Evolutionary conservation across 2,113 vertebrate species (phyloP), one percentile per base, ranked within the genome.

Genomic region (Ceyx margarethae): DNA sequence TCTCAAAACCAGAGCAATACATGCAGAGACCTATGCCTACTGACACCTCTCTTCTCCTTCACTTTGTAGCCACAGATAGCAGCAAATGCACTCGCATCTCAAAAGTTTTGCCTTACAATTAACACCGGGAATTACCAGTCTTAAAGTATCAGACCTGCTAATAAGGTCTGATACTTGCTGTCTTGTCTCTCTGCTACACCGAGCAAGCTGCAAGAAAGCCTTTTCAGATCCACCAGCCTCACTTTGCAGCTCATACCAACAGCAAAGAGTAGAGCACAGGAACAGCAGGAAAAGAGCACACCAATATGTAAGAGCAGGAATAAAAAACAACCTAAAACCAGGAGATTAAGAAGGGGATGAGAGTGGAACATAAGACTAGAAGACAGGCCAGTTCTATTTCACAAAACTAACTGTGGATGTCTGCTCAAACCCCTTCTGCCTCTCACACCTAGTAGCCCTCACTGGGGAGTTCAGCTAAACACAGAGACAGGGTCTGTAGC

Each of bases 71-170:
- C 45, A 60, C 1, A 2, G 35, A 22, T 40, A 85, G 50, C 2
- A 81, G 83, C 65, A 88, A 90, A 77, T 14, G 15, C 53, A 71
- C 65, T 65, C 2, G 1, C 33, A 66, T 5, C 56, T 89, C 81
- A 35, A 75, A 93, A 90, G n/a, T 37, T 91, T 42, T 90, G 73
- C 61, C 45, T 78, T 68, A 71, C 33, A 90, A 57, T 81, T 88
- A 85, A 57, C 46, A 43, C 37, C 51, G 69, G 37, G 83, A 81
- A 84, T 81, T 84, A 90, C 29, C 45, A 58, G 50, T 68, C 54
- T 85, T 71, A 71, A 91, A 75, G 65, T 69, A 86, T 57, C 77
- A 94, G 80, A 92, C 31, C 72, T 46, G 58, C 81, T 89, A 89
- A 82, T 22, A 81, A 91, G 56, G 64, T 80, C 87, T 94, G 64